Conservation (phyloP, 2,113 vertebrate species). For the Alces alces region DNA sequence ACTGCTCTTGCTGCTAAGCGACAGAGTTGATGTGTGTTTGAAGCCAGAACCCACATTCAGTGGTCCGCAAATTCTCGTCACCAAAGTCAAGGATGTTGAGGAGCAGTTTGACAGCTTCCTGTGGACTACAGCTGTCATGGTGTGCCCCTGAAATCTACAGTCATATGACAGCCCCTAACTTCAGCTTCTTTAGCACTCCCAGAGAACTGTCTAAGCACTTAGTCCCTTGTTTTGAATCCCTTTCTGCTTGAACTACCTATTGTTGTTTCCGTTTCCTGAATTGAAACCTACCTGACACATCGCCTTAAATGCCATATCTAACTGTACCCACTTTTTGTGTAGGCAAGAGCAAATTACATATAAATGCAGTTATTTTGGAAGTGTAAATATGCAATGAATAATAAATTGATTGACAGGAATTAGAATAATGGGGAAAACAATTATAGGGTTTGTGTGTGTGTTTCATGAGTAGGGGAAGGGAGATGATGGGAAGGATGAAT, state of each 20-base stretch:
- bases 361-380: constrained; percentile 38
- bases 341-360: constrained; percentile 25
- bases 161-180: not conserved
- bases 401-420: constrained; percentile 21
- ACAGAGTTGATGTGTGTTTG: not conserved
- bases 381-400: constrained; percentile 24
- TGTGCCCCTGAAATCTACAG: not conserved
- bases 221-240: not conserved
- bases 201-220: not conserved
- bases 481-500: not conserved
- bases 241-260: constrained; percentile 19
- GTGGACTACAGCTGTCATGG: not conserved
- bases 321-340: not conserved
- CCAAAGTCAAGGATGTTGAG: not conserved
- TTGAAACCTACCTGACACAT: not conserved
- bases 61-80: not conserved
- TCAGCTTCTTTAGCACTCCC: not conserved
- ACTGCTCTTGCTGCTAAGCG: not conserved
- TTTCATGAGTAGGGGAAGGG: not conserved
- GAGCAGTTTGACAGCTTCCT: not conserved
- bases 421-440: not conserved
- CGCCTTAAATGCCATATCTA: not conserved
- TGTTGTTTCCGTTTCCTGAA: constrained; percentile 16
- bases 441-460: not conserved
- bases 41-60: not conserved